These are phyloP conservation scores for Conops quadrifasciatus DNA, from an alignment of 2,888 invertebrate genomes.

Conservation along the genomic window DNA sequence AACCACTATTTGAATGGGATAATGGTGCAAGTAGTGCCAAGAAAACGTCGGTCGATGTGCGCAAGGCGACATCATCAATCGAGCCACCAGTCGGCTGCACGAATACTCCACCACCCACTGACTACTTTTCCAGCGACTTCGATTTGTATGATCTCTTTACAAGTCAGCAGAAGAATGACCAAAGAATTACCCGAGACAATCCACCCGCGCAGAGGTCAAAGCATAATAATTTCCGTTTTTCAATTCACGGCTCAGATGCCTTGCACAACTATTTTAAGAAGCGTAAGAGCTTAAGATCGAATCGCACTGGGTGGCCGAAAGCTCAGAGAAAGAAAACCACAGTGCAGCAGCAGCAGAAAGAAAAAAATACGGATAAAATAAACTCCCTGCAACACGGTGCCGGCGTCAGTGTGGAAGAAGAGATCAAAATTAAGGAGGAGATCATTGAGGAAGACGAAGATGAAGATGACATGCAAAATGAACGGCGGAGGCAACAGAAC, in stretches of 20 bases:
- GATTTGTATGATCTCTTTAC: slow-evolving; percentile 58
- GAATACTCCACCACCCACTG: slow-evolving; percentile 57
- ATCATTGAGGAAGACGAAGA: slow-evolving; percentile 42
- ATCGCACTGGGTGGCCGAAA: slow-evolving; percentile 85
- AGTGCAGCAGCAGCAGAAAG: slow-evolving; percentile 48
- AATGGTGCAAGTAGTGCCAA: background rate
- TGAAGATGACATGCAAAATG: slow-evolving; percentile 10
- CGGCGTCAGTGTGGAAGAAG: background rate
- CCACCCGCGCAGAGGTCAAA: slow-evolving; percentile 39
- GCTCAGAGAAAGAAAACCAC: slow-evolving; percentile 54
- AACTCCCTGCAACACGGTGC: slow-evolving; percentile 47
- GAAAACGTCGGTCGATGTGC: background rate
- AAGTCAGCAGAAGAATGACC: slow-evolving; percentile 41
- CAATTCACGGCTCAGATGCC: slow-evolving; percentile 50
- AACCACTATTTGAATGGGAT: slow-evolving; percentile 20
- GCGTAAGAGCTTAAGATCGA: slow-evolving; percentile 70
- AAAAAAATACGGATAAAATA: slow-evolving; percentile 46
- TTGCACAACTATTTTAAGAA: slow-evolving; percentile 55
- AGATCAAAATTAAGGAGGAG: slow-evolving; percentile 43
- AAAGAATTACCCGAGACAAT: slow-evolving; percentile 45
- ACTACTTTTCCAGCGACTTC: slow-evolving; percentile 60
- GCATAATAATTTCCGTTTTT: slow-evolving; percentile 40
- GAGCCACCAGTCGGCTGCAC: background rate
- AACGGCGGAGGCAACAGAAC: slow-evolving; percentile 35
- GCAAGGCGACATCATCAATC: background rate